phyloP scores from a whole-genome alignment of 2,113 vertebrate species.

The Vanacampus margaritifer region DNA sequence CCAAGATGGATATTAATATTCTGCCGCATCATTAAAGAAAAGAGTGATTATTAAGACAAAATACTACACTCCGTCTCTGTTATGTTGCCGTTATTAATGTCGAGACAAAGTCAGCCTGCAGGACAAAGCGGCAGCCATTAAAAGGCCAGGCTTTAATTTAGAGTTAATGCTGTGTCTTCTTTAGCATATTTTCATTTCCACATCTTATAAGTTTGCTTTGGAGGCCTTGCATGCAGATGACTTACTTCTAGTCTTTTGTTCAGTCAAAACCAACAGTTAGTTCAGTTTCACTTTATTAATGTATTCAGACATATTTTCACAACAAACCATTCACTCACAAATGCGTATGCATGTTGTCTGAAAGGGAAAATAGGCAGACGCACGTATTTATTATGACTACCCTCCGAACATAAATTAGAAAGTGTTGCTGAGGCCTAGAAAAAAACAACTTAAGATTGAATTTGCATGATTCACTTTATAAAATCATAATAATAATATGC shows the following conservation, averaged over 20 bases:
- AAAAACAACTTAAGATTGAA: too few relatives aligned
- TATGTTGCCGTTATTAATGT: conserved; percentile 44
- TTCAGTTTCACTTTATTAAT: too few relatives aligned
- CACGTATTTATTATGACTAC: too few relatives aligned
- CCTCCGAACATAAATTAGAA: too few relatives aligned
- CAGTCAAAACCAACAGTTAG: not conserved
- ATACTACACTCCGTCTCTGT: conserved; percentile 46
- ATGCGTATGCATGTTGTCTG: too few relatives aligned
- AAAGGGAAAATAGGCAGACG: too few relatives aligned
- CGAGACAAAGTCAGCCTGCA: conserved; percentile 17
- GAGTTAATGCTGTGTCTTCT: conserved; percentile 42
- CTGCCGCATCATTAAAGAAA: conserved; percentile 2
- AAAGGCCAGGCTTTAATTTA: conserved; percentile 46
- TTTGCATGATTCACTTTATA: too few relatives aligned
- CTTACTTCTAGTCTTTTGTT: not conserved
- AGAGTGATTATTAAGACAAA: conserved; percentile 41
- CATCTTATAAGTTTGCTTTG: conserved; percentile 10
- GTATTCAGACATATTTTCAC: too few relatives aligned
- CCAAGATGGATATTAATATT: conserved; percentile 49
- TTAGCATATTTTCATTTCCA: conserved; percentile 1
- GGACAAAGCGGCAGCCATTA: conserved; percentile 43
- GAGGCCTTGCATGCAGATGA: not conserved
- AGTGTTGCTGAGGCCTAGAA: too few relatives aligned
- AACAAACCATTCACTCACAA: too few relatives aligned
- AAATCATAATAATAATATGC: too few relatives aligned